A percentile compares a stretch with the other conserved stretches of the same genome.
Evolutionary conservation across 23 tunicate species (phyloP).

Genomic region (Diplosoma virens): DNA sequence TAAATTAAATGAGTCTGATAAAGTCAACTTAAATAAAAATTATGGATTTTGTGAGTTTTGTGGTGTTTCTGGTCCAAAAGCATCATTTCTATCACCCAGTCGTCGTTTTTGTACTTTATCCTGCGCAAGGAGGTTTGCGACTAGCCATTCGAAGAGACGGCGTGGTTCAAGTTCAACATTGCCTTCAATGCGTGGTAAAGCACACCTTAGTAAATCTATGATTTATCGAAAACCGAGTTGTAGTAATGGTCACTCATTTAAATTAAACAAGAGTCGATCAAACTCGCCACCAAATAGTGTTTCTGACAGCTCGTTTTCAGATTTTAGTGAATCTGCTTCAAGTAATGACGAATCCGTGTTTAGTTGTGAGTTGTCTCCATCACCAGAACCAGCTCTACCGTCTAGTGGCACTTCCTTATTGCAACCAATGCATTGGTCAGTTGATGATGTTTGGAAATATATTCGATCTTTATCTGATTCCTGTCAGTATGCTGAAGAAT

Average conservation of each 20-base stretch:
- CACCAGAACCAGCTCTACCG: constrained; percentile 32
- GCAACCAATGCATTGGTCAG: constrained; percentile 57
- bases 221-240: no score
- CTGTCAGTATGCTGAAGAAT: constrained; percentile 60
- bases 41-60: constrained; percentile 59
- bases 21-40: no score
- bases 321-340: neutral
- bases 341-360: constrained; percentile 32
- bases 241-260: no score
- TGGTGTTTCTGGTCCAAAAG: constrained; percentile 43
- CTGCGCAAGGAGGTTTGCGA: constrained; percentile 29
- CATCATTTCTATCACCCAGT: constrained; percentile 10
- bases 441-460: constrained; percentile 76
- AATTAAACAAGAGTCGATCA: no score
- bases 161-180: neutral
- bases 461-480: constrained; percentile 67
- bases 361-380: constrained; percentile 28
- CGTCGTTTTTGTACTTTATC: constrained; percentile 41
- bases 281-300: constrained; percentile 34
- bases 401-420: constrained; percentile 10
- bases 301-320: constrained; percentile 35
- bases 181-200: neutral
- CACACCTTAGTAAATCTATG: neutral
- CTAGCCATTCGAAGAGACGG: neutral
- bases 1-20: no score